Evolutionary conservation across 2,888 invertebrate genomes (phyloP).

Genomic region (Patella ulyssiponensis): DNA sequence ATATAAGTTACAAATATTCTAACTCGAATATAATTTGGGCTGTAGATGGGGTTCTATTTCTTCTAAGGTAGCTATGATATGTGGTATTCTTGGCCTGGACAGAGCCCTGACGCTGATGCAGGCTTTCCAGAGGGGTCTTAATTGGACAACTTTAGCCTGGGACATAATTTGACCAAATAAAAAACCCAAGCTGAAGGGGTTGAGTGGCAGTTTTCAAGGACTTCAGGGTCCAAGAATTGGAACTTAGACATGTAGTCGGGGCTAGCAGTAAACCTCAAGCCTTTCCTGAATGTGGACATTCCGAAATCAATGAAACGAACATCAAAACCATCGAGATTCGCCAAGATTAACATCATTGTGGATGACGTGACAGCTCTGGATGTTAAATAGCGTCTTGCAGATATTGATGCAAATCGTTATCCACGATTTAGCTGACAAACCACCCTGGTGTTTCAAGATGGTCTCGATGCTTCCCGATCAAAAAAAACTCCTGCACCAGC

Average conservation of each 20-base stretch:
- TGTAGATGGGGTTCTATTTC: no score
- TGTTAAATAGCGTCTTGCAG: not conserved
- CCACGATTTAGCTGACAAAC: not conserved
- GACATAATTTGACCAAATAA: slow-evolving; percentile 21
- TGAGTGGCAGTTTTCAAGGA: slow-evolving; percentile 30
- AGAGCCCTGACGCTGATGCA: no score
- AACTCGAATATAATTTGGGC: no score
- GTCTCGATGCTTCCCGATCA: slow-evolving; percentile 27
- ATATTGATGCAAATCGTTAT: not conserved
- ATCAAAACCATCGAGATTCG: no score
- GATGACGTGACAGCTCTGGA: slow-evolving; percentile 36
- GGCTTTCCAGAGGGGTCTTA: no score
- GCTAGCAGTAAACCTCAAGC: slow-evolving; percentile 36
- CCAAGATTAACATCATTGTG: slow-evolving; percentile 32
- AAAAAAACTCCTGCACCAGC: slow-evolving; percentile 39
- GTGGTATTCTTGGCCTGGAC: no score
- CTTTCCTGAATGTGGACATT: slow-evolving; percentile 41
- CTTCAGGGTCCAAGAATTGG: slow-evolving; percentile 38
- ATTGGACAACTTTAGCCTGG: no score
- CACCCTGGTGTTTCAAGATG: not conserved
- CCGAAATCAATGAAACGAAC: slow-evolving; percentile 39
- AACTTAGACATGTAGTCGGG: slow-evolving; percentile 41
- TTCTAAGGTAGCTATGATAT: no score
- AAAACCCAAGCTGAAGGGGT: slow-evolving; percentile 38
- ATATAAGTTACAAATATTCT: no score